Evolutionary conservation across 2,888 invertebrate genomes (phyloP), one percentile per base, ranked within the genome.

Genomic region (Drosophila robusta): DNA sequence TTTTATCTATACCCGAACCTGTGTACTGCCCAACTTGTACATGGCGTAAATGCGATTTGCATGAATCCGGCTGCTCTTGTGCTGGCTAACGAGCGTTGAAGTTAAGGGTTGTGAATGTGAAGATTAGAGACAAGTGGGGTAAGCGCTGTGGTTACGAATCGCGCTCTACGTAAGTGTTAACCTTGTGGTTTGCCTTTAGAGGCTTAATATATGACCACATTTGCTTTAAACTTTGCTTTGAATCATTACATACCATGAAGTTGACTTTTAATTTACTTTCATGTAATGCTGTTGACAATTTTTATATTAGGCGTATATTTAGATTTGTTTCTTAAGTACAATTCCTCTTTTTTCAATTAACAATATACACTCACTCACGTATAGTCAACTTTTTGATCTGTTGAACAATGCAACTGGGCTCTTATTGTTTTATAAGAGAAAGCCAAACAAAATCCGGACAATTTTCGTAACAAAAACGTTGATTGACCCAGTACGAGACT

Each of bases 401-500:
- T 54, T 45, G 73, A 26, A 36, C 47, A 47, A 34, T 34, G 7
- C 26, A 29, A 29, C 12, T 12, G 12, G 12, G 34, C 12, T 34
- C 4, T 34, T 12, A 9, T 9, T 9, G 36, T 6, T 4, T 18
- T 11, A 26, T 44, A 49, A 29, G 46, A 22, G 52, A 51, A 65
- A 57, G 39, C 24, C 47, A 49, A 57, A 61, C 45, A 44, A 60
- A 70, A 77, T 55, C 65, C 69, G 55, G 26, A 39, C 49, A 64
- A 85, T 69, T 65, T 63, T 45, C 22, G 61, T 69, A 80, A 80
- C 66, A 60, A 55, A 62, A 70, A 42, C 75, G 60, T 46, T 67
- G 69, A 69, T 67, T 73, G 55, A 41, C 50, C 57, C 76, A 66
- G 45, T 66, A 60, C 4, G 45, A 47, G 50, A 42, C 38, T 22